Conservation (phyloP, 2,113 vertebrate genomes). For the Crotalus viridis region DNA sequence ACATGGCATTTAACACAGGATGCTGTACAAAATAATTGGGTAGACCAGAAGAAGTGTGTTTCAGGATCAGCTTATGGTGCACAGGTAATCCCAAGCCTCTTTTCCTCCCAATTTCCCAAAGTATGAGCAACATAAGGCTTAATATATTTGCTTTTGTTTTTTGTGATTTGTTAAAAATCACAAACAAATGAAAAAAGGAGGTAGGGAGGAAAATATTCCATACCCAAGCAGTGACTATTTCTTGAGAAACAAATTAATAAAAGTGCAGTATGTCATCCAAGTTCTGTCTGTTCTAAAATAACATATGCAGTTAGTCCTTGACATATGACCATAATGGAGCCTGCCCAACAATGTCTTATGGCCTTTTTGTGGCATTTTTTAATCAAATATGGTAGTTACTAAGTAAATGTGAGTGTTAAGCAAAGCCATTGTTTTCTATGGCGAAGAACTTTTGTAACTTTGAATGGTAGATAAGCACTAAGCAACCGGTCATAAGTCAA, state of each 20-base stretch:
- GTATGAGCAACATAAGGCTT: neutral
- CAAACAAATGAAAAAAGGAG: neutral
- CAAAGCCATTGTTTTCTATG: neutral
- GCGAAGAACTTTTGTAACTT: neutral
- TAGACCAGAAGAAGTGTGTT: neutral
- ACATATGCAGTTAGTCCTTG: neutral
- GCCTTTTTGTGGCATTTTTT: neutral
- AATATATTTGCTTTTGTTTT: neutral
- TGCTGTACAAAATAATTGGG: neutral
- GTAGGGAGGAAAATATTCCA: neutral
- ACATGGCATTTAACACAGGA: neutral
- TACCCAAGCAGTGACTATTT: neutral
- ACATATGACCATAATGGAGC: neutral
- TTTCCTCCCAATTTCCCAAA: neutral
- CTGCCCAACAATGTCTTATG: neutral
- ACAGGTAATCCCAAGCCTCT: neutral
- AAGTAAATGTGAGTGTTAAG: neutral
- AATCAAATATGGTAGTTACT: neutral
- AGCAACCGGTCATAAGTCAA: neutral
- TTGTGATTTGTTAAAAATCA: neutral
- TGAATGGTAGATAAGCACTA: neutral
- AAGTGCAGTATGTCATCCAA: neutral
- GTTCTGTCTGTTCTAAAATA: neutral
- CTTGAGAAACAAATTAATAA: neutral
- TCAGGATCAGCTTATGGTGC: neutral